These are phyloP conservation scores for Dipus sagitta DNA, from an alignment of 2,797 vertebrate species.

Conservation along the genomic window DNA sequence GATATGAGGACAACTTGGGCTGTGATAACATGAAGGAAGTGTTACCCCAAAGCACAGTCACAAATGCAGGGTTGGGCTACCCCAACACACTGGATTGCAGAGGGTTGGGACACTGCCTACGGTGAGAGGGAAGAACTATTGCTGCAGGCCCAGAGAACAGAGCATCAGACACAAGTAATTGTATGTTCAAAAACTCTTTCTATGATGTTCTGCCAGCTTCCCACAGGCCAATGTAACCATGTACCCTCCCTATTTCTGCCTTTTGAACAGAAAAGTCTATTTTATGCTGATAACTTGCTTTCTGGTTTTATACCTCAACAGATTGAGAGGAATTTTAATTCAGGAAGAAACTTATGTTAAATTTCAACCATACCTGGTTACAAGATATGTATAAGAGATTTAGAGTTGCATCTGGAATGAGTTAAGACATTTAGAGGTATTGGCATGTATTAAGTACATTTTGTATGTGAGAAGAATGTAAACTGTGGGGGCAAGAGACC, in stretches of 20 bases:
- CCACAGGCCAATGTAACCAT: not conserved
- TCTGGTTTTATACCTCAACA: not conserved
- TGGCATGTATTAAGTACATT: not conserved
- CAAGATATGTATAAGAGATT: not conserved
- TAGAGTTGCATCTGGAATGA: not conserved
- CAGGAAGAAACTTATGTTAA: not conserved
- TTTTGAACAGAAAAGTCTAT: not conserved
- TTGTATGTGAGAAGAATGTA: not conserved
- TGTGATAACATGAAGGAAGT: not conserved
- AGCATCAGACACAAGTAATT: not conserved
- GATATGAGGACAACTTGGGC: not conserved
- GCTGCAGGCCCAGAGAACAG: not conserved
- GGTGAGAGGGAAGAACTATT: not conserved
- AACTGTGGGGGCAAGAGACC: not conserved
- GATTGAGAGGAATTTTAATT: not conserved
- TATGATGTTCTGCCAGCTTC: not conserved
- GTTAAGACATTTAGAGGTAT: not conserved
- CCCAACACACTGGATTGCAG: not conserved
- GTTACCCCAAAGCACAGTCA: not conserved
- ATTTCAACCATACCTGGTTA: not conserved
- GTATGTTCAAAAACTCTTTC: not conserved
- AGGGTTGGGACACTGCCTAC: not conserved
- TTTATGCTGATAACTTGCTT: not conserved
- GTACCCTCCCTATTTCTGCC: not conserved
- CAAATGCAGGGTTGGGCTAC: not conserved